Base-by-base conservation (phyloP, 2,888 invertebrate genomes). In the Microctonus hyperodae region DNA sequence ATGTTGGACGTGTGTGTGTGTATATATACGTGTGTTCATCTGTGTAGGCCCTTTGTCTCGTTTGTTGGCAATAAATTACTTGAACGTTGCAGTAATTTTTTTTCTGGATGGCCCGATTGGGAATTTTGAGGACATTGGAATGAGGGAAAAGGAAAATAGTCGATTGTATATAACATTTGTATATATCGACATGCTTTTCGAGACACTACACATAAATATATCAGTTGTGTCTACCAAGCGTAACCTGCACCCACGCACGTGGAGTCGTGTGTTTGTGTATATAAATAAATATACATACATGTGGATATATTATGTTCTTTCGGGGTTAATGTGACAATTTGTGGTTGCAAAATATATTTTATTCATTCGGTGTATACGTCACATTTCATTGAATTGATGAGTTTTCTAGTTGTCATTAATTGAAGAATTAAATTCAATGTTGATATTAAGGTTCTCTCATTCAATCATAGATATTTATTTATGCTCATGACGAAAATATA, bases 21-120 rank as follows among this genome's bases (percentile, higher is more conserved):
- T 28, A n/a, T n/a, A n/a, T n/a, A n/a, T n/a, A n/a, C n/a, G n/a
- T n/a, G n/a, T n/a, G n/a, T n/a, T n/a, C n/a, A n/a, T n/a, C n/a
- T n/a, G 28, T 28, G 28, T 28, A 7, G 65, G 73, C 74, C 76
- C 75, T 77, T 75, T 74, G 74, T 76, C 70, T 73, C 67, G 68
- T 50, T 69, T 66, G 70, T 56, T 31, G 60, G 69, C 76, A 71
- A 79, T 79, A 78, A 79, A 79, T 79, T 75, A 78, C 76, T 72
- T 67, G 67, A 64, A 61, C 62, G 50, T 62, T 13, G 67, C 57
- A 58, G 57, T 68, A 61, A 53, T 65, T 64, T 68, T 61, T 65
- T 55, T n/a, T 60, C 35, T 44, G 13, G 59, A 57, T 35, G 20
- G 65, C 65, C 50, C 64, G 56, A 68, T 68, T 65, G 68, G 65